Evolutionary conservation across 2,888 invertebrate genomes (phyloP).

Genomic region (Watsonalla cultraria): DNA sequence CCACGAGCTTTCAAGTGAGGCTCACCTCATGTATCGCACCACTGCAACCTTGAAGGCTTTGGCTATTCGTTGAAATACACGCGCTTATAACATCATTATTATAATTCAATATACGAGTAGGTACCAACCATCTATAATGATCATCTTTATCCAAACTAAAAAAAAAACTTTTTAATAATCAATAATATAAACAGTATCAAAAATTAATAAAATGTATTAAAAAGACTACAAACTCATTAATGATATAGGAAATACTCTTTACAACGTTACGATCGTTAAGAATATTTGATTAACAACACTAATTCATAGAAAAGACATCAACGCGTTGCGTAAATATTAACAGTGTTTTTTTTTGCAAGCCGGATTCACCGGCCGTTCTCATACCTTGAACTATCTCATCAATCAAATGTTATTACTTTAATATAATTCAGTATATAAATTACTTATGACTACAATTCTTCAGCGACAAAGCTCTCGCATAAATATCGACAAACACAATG

Average conservation of each 20-base stretch:
- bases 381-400: neutral
- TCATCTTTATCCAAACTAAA: no score
- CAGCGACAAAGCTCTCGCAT: conserved; percentile 12
- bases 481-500: conserved; percentile 19
- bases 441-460: neutral
- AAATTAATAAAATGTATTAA: no score
- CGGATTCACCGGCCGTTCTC: conserved; percentile 12
- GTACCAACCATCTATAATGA: no score
- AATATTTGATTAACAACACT: conserved; percentile 5
- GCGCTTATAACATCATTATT: no score
- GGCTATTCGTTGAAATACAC: neutral
- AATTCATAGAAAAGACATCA: conserved; percentile 60
- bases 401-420: neutral
- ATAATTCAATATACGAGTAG: no score
- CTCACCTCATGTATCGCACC: neutral
- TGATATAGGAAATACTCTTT: neutral
- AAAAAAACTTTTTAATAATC: no score
- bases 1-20: conserved; percentile 10
- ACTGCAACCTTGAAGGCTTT: neutral
- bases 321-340: conserved; percentile 38
- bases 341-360: conserved; percentile 8
- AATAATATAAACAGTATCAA: no score
- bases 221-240: neutral
- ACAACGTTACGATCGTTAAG: conserved; percentile 10
- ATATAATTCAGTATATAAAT: no score